Conservation (phyloP, 2,888 invertebrate species). For the Tuberolachnus salignus region DNA sequence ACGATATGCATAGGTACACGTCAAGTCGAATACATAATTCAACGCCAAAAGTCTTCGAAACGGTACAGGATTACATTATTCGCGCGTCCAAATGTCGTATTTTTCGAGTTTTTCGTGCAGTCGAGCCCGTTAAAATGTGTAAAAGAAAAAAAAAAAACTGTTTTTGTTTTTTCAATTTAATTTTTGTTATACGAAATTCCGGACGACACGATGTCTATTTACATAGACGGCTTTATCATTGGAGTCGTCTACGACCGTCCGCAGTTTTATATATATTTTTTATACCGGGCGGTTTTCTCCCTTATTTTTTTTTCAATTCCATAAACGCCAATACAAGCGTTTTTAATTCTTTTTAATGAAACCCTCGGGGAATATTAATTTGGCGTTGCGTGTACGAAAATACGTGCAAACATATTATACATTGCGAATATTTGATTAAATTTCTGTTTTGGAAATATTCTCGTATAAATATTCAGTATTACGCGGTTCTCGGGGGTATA, state of each 20-base stretch:
- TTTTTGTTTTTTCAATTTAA: too few relatives aligned
- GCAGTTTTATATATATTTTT: not conserved
- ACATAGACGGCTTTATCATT: not conserved
- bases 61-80: too few relatives aligned
- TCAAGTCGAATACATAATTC: too few relatives aligned
- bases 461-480: slow-evolving; percentile 4
- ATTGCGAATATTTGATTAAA: slow-evolving; percentile 10
- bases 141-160: too few relatives aligned
- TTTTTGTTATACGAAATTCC: too few relatives aligned
- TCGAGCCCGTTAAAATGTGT: too few relatives aligned
- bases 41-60: too few relatives aligned
- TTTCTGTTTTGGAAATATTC: slow-evolving; percentile 21
- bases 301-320: slow-evolving; percentile 21
- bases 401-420: not conserved
- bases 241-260: not conserved
- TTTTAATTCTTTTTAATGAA: slow-evolving; percentile 39
- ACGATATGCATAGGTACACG: too few relatives aligned
- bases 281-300: slow-evolving; percentile 3
- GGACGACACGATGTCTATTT: not conserved
- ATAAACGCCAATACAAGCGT: slow-evolving; percentile 27
- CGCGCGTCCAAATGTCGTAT: too few relatives aligned
- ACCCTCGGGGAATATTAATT: slow-evolving; percentile 27
- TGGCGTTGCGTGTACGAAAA: not conserved
- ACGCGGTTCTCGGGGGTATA: not conserved
- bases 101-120: too few relatives aligned